A percentile compares a stretch with the other conserved stretches of the same genome.
Conservation (phyloP, 2,113 vertebrate species). For the Plotosus lineatus region DNA sequence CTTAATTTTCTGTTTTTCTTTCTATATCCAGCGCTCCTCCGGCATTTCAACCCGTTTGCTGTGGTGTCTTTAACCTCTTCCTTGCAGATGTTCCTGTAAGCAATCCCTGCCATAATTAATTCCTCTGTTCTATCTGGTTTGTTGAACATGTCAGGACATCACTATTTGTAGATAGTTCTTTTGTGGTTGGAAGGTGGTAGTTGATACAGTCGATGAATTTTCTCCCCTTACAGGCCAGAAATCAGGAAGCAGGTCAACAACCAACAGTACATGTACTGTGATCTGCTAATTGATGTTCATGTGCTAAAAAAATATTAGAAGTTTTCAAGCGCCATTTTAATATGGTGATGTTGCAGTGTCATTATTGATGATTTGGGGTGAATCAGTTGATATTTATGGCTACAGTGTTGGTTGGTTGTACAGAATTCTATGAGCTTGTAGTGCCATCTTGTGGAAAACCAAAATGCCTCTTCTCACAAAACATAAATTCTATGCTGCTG, state of each 20-base stretch:
- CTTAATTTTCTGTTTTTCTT: neutral
- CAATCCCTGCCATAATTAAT: neutral
- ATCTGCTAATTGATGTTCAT: neutral
- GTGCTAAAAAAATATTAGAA: neutral
- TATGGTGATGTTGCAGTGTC: neutral
- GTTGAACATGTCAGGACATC: neutral
- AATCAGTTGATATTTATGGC: neutral
- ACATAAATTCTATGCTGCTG: neutral
- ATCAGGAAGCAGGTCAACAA: neutral
- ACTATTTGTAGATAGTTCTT: neutral
- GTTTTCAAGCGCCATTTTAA: neutral
- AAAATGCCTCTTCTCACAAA: neutral
- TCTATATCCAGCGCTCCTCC: neutral
- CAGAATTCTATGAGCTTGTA: neutral
- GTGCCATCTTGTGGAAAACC: conserved; percentile 33
- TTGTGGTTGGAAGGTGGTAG: too few species aligned
- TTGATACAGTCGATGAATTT: neutral
- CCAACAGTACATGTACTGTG: neutral
- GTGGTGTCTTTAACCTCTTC: too few species aligned
- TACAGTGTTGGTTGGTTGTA: neutral
- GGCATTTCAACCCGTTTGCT: neutral
- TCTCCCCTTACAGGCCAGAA: neutral
- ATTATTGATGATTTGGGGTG: neutral
- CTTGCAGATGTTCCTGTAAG: neutral
- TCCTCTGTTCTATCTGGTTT: neutral